Base-by-base conservation (phyloP, 2,113 vertebrate genomes). In the Labrus mixtus region DNA sequence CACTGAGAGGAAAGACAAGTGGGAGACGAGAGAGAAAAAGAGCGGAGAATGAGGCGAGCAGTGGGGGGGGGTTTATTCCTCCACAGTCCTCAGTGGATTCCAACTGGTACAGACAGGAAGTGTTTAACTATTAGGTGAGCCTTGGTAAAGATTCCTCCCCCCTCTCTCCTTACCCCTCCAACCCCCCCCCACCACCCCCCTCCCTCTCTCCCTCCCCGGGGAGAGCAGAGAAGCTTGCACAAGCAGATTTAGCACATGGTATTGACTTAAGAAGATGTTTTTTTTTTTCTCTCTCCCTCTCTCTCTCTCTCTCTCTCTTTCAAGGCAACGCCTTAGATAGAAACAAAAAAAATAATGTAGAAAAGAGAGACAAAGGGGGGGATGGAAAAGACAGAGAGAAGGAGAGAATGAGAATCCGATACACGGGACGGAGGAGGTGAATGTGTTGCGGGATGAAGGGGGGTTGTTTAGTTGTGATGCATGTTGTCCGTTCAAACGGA, bases 241-340 rank as follows among this genome's bases (percentile, higher is more conserved):
- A 81, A 87, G 88, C 86, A 90, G 74, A 90, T 91, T 89, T 82
- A 86, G 65, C 77, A 83, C 84, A 82, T 82, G 73, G 58, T 90
- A 87, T 90, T 84, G 88, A 91, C 86, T 91, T 82, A 84, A 82
- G 69, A 87, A 66, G 76, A 87, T 71, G 71, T 68, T 76, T 73
- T 78, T 74, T 81, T 33, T 33, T 5, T 29, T n/a, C n/a, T n/a
- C n/a, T n/a, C n/a, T n/a, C n/a, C n/a, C 29, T 29, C 29, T 5
- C 29, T 29, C 29, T 29, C 29, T 29, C 29, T 29, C 29, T 29
- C 29, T 33, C 3, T 33, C 29, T 33, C 29, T 73, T 64, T 59
- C 60, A 73, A 81, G 82, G 67, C 54, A 37, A 74, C 9, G 61
- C 60, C 74, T 72, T n/a, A 54, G 55, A 63, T 59, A 70, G 53